These are phyloP conservation scores for Rhopilema esculentum DNA, from an alignment of 30 jellyfish, hydroid and myxozoan genomes.

Conservation along the genomic window DNA sequence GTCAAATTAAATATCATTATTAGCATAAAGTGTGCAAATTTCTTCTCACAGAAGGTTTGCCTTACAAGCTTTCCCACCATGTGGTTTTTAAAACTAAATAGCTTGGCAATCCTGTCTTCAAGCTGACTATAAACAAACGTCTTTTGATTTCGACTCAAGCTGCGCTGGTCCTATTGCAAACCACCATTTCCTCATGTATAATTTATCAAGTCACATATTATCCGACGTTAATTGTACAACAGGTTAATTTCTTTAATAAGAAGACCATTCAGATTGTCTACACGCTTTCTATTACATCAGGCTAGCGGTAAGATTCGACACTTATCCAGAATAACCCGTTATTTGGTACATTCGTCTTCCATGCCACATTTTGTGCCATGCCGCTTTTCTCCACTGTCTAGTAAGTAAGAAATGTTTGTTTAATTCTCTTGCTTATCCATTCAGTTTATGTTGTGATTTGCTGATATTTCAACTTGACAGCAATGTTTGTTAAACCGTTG, in stretches of 20 bases:
- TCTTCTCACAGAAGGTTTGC: neutral
- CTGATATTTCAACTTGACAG: neutral
- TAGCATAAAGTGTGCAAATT: neutral
- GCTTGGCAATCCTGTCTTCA: neutral
- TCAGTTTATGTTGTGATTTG: neutral
- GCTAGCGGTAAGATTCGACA: neutral
- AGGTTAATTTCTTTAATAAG: neutral
- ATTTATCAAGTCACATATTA: neutral
- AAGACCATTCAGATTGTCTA: neutral
- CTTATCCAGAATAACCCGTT: neutral
- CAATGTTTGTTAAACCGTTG: neutral
- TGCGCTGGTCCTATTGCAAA: neutral
- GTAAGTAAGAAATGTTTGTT: too few relatives aligned
- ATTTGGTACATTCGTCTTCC: neutral
- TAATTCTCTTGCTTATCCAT: too few relatives aligned
- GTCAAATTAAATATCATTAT: too few relatives aligned
- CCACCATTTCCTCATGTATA: neutral
- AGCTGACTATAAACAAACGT: neutral
- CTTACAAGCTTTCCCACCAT: neutral
- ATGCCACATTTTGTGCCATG: neutral
- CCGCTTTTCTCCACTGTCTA: neutral
- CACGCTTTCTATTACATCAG: neutral
- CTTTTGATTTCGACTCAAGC: neutral
- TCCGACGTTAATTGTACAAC: neutral
- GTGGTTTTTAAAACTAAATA: neutral